These are phyloP conservation scores for Agrilus mali DNA, from an alignment of 2,888 invertebrate genomes.

Conservation along the genomic window DNA sequence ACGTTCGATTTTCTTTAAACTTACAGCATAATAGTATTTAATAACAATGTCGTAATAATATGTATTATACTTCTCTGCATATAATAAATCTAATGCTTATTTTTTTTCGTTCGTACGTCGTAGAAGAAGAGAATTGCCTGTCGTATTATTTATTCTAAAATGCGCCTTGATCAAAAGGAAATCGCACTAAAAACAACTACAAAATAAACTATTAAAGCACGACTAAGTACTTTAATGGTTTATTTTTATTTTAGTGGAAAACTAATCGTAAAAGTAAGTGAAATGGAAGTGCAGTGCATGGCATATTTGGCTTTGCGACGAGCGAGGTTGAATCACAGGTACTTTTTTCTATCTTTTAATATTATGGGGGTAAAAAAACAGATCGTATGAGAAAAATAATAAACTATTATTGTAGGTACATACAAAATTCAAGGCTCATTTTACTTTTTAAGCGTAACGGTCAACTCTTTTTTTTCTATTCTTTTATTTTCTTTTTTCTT, in stretches of 20 bases:
- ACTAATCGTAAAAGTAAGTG: no score
- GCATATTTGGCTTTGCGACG: no score
- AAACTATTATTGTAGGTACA: constrained; percentile 1
- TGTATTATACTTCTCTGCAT: constrained; percentile 1
- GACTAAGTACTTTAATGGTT: no score
- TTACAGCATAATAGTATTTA: no score
- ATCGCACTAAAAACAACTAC: no score
- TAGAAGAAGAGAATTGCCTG: neutral
- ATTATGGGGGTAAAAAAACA: constrained; percentile 4
- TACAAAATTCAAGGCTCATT: constrained; percentile 11
- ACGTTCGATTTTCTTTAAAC: constrained; percentile 18
- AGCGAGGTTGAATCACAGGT: no score
- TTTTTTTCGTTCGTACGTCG: neutral
- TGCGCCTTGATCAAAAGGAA: neutral
- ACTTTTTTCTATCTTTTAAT: neutral
- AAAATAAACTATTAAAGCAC: no score
- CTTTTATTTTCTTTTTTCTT: constrained; percentile 19
- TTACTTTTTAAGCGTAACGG: constrained; percentile 3
- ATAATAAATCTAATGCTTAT: constrained; percentile 5
- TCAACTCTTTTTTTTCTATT: constrained; percentile 12
- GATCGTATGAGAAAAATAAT: constrained; percentile 1
- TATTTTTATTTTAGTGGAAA: no score
- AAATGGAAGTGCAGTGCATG: constrained; percentile 4
- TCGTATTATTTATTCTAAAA: constrained; percentile 1
- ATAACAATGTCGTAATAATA: neutral